Percentiles rank a stretch among this genome's conserved stretches.
Evolutionary conservation across 1,140 invertebrate species (phyloP).

Genomic region (Bombus terrestris): DNA sequence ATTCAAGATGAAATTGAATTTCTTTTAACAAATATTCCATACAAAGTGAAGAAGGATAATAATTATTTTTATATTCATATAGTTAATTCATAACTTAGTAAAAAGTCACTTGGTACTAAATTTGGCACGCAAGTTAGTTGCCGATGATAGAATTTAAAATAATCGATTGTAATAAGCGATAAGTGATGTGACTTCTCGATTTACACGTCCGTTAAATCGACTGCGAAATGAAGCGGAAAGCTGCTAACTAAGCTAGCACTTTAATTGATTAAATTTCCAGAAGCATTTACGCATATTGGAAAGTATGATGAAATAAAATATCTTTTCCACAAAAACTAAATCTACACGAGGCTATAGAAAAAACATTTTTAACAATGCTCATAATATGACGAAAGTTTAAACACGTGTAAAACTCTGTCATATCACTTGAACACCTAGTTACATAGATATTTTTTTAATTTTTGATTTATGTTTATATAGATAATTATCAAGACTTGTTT

Average conservation of each 20-base stretch:
- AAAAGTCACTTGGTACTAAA: neutral
- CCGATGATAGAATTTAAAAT: neutral
- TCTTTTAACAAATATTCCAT: no score
- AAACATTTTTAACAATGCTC: neutral
- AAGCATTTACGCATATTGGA: neutral
- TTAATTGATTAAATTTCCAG: constrained; percentile 12
- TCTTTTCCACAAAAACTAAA: neutral
- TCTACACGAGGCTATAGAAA: neutral
- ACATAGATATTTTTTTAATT: no score
- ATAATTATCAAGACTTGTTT: no score
- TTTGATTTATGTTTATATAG: no score
- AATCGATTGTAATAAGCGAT: constrained; percentile 33
- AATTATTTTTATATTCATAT: neutral
- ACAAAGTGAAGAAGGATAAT: neutral
- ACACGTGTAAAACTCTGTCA: no score
- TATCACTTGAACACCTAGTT: no score
- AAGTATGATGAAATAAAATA: neutral
- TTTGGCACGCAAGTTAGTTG: neutral
- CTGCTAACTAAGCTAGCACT: neutral
- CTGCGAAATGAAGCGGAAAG: neutral
- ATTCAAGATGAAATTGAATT: no score
- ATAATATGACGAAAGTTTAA: neutral
- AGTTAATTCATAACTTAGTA: neutral
- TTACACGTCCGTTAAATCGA: constrained; percentile 29
- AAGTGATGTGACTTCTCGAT: constrained; percentile 13